Evolutionary conservation across 2,797 vertebrate genomes (phyloP).

Genomic region (Sparus aurata): DNA sequence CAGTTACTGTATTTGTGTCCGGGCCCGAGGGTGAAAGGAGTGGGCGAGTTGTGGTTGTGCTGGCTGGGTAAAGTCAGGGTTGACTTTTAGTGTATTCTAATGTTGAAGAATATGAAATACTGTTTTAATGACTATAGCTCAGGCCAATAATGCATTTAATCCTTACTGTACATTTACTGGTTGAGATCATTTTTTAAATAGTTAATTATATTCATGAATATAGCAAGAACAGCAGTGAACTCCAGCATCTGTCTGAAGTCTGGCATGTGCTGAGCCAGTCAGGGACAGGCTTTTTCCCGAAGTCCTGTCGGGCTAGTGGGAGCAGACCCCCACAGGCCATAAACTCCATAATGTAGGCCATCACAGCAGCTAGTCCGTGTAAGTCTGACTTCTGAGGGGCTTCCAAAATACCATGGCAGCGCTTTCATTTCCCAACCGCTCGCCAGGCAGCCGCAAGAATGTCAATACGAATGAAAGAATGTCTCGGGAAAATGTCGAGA

Average conservation of each 20-base stretch:
- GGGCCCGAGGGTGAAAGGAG: conserved; percentile 21
- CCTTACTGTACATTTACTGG: conserved; percentile 13
- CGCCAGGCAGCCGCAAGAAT: conserved; percentile 73
- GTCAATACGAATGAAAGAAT: conserved; percentile 81
- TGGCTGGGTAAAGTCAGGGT: conserved; percentile 32
- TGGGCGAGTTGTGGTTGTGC: conserved; percentile 45
- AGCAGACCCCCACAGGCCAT: conserved; percentile 71
- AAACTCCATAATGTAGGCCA: conserved; percentile 80
- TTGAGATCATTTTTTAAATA: conserved; percentile 10
- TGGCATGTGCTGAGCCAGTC: conserved; percentile 46
- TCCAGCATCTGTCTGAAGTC: conserved; percentile 31
- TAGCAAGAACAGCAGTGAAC: background rate
- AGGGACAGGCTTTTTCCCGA: conserved; percentile 47
- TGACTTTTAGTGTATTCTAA: conserved; percentile 29
- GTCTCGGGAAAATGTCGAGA: conserved; percentile 83
- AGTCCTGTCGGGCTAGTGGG: conserved; percentile 49
- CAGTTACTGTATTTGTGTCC: conserved; percentile 38
- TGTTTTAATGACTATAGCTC: conserved; percentile 9
- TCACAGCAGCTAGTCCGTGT: conserved; percentile 68
- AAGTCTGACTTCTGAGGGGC: conserved; percentile 72
- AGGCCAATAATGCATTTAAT: conserved; percentile 24
- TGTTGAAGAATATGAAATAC: conserved; percentile 41
- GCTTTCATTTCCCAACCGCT: conserved; percentile 71
- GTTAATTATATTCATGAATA: conserved; percentile 17
- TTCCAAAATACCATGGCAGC: conserved; percentile 77